A percentile compares a stretch with the other conserved stretches of the same genome.
phyloP scores from a whole-genome alignment of 2,113 vertebrate species.

The Coryphaenoides rupestris region DNA sequence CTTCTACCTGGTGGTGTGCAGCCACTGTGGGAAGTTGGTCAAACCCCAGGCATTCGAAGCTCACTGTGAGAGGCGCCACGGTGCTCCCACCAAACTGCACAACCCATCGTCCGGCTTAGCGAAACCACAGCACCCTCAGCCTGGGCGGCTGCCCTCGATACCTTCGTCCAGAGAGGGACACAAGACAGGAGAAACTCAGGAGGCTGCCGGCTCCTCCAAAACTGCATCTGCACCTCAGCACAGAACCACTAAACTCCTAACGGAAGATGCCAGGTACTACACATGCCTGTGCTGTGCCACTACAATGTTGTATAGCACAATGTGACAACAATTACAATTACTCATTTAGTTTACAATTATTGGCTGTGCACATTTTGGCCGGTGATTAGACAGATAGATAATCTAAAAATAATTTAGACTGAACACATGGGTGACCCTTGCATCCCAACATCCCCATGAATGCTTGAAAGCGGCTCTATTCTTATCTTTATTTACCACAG shows the following conservation, averaged over 20 bases:
- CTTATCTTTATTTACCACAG: no score
- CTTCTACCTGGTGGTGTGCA: conserved; percentile 89
- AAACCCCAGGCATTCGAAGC: conserved; percentile 91
- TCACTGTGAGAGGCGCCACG: conserved; percentile 84
- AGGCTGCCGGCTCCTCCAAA: conserved; percentile 54
- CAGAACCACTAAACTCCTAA: conserved; percentile 67
- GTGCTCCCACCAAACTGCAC: conserved; percentile 73
- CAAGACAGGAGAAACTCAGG: conserved; percentile 39
- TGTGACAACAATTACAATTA: no score
- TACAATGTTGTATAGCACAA: no score
- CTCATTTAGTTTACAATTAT: no score
- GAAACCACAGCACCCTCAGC: conserved; percentile 69
- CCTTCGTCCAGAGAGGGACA: conserved; percentile 32
- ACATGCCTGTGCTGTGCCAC: no score
- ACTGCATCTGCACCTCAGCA: conserved; percentile 59
- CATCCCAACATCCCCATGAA: no score
- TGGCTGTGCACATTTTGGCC: no score
- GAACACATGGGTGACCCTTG: no score
- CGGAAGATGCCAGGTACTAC: conserved; percentile 72
- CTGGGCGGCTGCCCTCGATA: conserved; percentile 59
- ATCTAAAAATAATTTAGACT: no score
- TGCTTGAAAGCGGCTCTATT: no score
- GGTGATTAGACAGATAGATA: no score
- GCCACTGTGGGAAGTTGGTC: conserved; percentile 87
- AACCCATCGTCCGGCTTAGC: conserved; percentile 51